Conservation (phyloP, 2,888 invertebrate genomes). For the Sinodicranocentrus sp. region DNA sequence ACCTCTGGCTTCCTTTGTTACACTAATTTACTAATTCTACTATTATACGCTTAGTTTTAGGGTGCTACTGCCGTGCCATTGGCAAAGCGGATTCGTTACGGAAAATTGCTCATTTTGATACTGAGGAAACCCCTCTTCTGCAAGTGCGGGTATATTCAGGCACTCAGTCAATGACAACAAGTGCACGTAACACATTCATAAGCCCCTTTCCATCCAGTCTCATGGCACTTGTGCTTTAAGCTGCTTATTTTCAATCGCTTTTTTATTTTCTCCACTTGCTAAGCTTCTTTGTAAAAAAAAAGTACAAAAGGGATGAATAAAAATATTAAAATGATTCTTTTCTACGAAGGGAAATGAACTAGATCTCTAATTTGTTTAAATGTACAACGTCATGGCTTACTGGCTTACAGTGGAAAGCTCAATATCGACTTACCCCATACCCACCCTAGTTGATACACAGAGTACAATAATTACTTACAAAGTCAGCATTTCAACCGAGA, state of each 20-base stretch:
- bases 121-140: not conserved
- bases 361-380: too few species aligned
- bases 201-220: constrained; percentile 26
- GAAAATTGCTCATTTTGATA: constrained; percentile 49
- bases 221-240: constrained; percentile 47
- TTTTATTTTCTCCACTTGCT: constrained; percentile 40
- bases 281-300: constrained; percentile 13
- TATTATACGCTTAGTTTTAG: constrained; percentile 12
- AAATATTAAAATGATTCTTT: constrained; percentile 9
- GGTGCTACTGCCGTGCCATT: constrained; percentile 18
- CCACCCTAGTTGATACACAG: not conserved
- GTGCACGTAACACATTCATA: not conserved
- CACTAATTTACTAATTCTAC: constrained; percentile 62
- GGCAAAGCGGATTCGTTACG: constrained; percentile 47
- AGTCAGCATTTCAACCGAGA: constrained; percentile 30
- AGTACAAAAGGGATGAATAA: constrained; percentile 22
- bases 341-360: not conserved
- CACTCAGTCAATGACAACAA: constrained; percentile 11
- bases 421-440: constrained; percentile 17
- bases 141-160: not conserved
- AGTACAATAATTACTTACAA: constrained; percentile 15
- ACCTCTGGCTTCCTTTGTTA: constrained; percentile 57
- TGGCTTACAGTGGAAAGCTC: not conserved
- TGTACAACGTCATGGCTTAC: too few species aligned
- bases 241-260: constrained; percentile 42